Evolutionary conservation across 2,113 vertebrate species (phyloP).

Genomic region (rat (Rattus norvegicus)): DNA sequence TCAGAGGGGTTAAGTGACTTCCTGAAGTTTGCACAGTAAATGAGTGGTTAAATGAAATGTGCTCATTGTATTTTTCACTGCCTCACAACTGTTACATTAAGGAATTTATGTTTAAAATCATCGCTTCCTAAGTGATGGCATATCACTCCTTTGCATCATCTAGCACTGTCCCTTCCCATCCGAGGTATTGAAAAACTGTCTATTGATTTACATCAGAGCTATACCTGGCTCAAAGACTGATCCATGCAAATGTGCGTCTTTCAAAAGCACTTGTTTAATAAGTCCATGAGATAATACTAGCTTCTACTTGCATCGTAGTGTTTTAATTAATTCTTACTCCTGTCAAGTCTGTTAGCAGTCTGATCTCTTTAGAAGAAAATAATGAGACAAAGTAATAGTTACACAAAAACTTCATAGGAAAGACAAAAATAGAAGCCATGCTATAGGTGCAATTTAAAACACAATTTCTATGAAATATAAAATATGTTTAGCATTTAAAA

Average conservation of each 20-base stretch:
- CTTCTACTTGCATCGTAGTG: neutral
- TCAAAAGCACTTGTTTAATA: slow-evolving; percentile 28
- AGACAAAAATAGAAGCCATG: neutral
- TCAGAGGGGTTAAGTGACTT: slow-evolving; percentile 48
- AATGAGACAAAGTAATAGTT: slow-evolving; percentile 11
- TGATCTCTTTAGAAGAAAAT: slow-evolving; percentile 52
- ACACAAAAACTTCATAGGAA: slow-evolving; percentile 57
- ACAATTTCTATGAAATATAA: slow-evolving; percentile 42
- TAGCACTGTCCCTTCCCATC: neutral
- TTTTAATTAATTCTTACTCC: slow-evolving; percentile 38
- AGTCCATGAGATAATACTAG: neutral
- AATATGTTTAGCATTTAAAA: neutral
- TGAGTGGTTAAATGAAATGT: neutral
- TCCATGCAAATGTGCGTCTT: neutral
- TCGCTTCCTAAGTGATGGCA: neutral
- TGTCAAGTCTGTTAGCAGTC: neutral
- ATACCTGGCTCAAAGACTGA: neutral
- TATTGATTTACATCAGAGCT: slow-evolving; percentile 4
- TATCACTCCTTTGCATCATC: neutral
- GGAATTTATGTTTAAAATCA: slow-evolving; percentile 24
- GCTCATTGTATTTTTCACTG: neutral
- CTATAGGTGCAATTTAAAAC: neutral
- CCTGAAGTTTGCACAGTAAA: neutral
- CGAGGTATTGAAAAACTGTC: neutral
- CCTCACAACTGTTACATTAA: neutral